Evolutionary conservation across 2,113 vertebrate genomes (phyloP), one percentile per base, ranked within the genome.

Genomic region (Myrmecophaga tridactyla): DNA sequence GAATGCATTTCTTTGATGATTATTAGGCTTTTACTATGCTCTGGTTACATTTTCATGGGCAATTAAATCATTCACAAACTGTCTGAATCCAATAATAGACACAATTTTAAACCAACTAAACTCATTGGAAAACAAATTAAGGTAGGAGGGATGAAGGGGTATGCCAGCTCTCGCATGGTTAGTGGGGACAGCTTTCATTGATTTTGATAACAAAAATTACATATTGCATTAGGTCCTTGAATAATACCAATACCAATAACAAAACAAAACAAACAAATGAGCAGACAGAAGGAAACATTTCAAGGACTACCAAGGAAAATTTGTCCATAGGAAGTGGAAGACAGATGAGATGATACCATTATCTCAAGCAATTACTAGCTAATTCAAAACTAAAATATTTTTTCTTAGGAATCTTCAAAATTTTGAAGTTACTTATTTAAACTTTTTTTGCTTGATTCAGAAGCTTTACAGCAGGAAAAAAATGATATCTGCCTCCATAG

Each of bases 381-480:
- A 82, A 86, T 90, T 53, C 20, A 93, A 87, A 95, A 72, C 85
- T 70, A 63, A 72, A 94, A 72, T 95, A 0, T 46, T 69, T 96
- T 92, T 21, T 69, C 36, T 27, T 51, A 58, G 76, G 83, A 36
- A 72, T 97, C 56, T 46, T 70, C 53, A 78, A 77, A n/a, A 17
- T 0, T 14, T 1, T 63, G 12, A 83, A 90, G 7, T 82, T 92
- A 69, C 31, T 90, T 86, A 51, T 84, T 82, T 39, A n/a, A 67
- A 48, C 15, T 58, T 82, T 90, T 53, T 96, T 78, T 53, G 82
- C 46, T 69, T 94, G 62, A 12, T 51, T 90, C 94, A 92, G 75
- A 92, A 94, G 0, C 39, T 11, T 69, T 67, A 82, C 7, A 39
- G 48, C n/a, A 92, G 69, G 7, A 13, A 21, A 41, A n/a, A 56